A percentile compares a stretch with the other conserved stretches of the same genome.
Conservation (phyloP, 2,113 vertebrate genomes). For the Mormyrus lacerda region DNA sequence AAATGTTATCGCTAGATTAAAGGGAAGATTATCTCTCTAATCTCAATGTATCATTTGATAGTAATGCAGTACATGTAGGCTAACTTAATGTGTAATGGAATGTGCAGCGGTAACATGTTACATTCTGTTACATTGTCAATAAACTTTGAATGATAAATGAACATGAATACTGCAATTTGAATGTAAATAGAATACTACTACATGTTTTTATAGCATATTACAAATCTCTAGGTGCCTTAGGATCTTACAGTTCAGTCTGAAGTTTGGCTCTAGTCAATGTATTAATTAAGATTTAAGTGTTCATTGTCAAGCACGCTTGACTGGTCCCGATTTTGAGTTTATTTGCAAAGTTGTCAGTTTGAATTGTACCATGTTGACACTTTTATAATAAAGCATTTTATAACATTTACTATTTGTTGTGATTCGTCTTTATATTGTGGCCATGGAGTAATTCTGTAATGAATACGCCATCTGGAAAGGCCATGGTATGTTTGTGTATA, state of each 20-base stretch:
- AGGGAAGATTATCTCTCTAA: not conserved
- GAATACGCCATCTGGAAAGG: not conserved
- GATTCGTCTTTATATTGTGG: not conserved
- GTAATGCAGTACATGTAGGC: not conserved
- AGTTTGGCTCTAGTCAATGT: conserved; percentile 18
- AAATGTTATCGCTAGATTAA: not conserved
- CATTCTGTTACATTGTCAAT: not conserved
- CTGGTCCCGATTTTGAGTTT: conserved; percentile 30
- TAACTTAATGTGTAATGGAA: not conserved
- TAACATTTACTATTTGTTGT: conserved; percentile 43
- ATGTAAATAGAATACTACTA: conserved; percentile 32
- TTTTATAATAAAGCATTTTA: conserved; percentile 68
- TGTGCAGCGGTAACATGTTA: not conserved
- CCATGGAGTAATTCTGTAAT: not conserved
- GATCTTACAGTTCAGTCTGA: conserved; percentile 46
- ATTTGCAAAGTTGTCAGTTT: conserved; percentile 28
- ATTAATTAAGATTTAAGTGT: conserved; percentile 20
- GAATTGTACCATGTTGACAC: conserved; percentile 34
- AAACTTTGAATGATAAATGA: not conserved
- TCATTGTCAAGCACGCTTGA: conserved; percentile 17
- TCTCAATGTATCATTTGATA: not conserved
- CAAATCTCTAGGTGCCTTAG: conserved; percentile 31
- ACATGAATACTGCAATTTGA: conserved; percentile 28
- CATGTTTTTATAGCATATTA: conserved; percentile 12
- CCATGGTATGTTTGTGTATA: not conserved